Base-by-base conservation (phyloP, 1,140 invertebrate genomes). In the Eupristina koningsbergeri region DNA sequence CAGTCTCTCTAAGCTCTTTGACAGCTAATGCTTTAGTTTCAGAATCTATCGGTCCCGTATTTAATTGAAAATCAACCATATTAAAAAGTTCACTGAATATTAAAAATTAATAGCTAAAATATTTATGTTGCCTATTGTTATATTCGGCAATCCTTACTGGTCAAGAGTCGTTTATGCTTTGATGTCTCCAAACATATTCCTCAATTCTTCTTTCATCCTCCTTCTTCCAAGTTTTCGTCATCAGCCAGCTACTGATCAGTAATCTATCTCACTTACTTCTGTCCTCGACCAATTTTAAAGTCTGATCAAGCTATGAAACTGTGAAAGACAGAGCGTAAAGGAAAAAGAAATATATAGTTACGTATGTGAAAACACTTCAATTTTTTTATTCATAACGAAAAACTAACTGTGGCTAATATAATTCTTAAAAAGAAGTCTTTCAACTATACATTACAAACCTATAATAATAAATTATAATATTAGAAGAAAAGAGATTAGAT, bases 1-100 rank as follows among this genome's bases (percentile, higher is more conserved):
- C 94, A 0, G 94, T 94, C 87, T 96, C 95, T 67, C 95, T 89
- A 1, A 96, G 89, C 89, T 96, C 95, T 53, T 93, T 93, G 76
- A 92, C 90, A 3, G 95, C 95, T 63, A 95, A 91, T 79, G 93
- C 92, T 86, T 92, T 89, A 9, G 89, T 86, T 73, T 93, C 93
- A 82, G 86, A 71, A 75, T 89, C 77, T 86, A 89, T 26, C 31
- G 88, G 73, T 19, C 64, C 85, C 41, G n/a, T 22, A 26, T 73
- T 17, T n/a, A 92, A 41, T 36, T 82, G n/a, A 47, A 85, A 85
- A 2, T 85, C 84, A 26, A 64, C 39, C 84, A 85, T 85, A 34
- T n/a, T 53, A 31, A 5, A 31, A 41, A 45, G 26, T 31, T 47
- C 81, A 63, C 39, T 69, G 22, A 67, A 58, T n/a, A 58, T 39